Base-by-base conservation (phyloP, 2,888 invertebrate genomes). In the Tipula confusa region DNA sequence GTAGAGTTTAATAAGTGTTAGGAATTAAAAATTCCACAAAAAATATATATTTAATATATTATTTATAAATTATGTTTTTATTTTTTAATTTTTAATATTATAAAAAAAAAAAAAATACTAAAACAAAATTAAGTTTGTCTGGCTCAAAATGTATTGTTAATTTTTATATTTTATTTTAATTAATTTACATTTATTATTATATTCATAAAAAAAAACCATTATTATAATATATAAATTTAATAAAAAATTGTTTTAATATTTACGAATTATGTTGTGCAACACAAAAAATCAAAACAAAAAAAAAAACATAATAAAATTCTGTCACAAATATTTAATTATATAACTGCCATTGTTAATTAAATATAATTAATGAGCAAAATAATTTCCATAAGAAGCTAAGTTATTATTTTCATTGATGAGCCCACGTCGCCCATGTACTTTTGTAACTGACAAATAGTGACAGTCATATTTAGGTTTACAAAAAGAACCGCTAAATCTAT, bases 141-240 rank as follows among this genome's bases (percentile, higher is more conserved):
- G 64, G 64, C 64, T 64, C 64, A 64, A 64, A 64, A 64, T 24
- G 24, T 64, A 64, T 64, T 64, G 64, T 64, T 64, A 64, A 64
- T 24, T 64, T 64, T 64, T 64, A 11, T 64, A 24, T 24, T 43
- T 4, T 43, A 64, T 64, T 64, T 64, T 64, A 11, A 1, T 64
- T 64, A 64, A 64, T 64, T 64, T 9, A 24, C 24, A 24, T 43
- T 43, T 24, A 24, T 38, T 38, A 38, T 13, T 64, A 36, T 2
- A 64, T 64, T 15, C 13, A 64, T 64, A 64, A 33, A 33, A 33
- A 9, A 33, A 9, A 33, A 33, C 33, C 33, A 33, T 33, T 9
- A 64, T 24, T 9, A 64, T 64, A 24, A 9, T 64, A 24, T n/a
- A 18, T 64, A 9, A 36, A 24, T 64, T 64, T n/a, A n/a, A n/a